These are phyloP conservation scores for Gorsachius goisagi DNA, from an alignment of 2,113 vertebrate genomes.

Conservation along the genomic window DNA sequence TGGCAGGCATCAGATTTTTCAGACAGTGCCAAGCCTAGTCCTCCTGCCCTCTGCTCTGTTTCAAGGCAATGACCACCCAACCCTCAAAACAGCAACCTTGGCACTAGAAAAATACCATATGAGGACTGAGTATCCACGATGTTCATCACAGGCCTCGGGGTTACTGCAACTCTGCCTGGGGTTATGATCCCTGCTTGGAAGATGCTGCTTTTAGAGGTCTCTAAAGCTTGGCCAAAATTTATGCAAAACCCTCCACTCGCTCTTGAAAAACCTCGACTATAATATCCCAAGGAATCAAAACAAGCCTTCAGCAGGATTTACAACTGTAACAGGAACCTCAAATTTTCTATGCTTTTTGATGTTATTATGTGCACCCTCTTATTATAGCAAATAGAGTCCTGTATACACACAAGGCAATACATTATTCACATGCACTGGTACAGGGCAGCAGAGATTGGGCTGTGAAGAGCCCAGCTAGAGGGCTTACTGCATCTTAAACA, in stretches of 20 bases:
- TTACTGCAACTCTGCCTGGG: background rate
- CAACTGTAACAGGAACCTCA: background rate
- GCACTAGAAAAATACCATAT: background rate
- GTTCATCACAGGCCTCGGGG: background rate
- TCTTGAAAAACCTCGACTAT: background rate
- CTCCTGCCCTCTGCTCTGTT: background rate
- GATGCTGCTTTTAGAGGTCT: background rate
- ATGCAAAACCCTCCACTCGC: background rate
- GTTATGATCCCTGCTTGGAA: background rate
- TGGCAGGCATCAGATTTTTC: background rate
- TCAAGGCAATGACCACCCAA: background rate
- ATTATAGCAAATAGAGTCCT: background rate
- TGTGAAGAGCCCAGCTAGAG: background rate
- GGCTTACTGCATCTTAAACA: background rate
- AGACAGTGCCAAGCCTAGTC: background rate
- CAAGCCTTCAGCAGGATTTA: background rate
- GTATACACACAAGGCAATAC: background rate
- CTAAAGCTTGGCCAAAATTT: background rate
- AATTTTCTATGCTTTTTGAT: background rate
- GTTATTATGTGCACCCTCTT: background rate
- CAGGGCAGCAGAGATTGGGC: background rate
- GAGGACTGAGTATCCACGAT: fast-evolving
- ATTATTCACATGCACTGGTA: background rate
- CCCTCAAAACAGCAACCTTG: background rate
- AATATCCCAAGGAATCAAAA: background rate